Base-by-base conservation (phyloP, 2,888 invertebrate species). In the Lepidonotus clava region DNA sequence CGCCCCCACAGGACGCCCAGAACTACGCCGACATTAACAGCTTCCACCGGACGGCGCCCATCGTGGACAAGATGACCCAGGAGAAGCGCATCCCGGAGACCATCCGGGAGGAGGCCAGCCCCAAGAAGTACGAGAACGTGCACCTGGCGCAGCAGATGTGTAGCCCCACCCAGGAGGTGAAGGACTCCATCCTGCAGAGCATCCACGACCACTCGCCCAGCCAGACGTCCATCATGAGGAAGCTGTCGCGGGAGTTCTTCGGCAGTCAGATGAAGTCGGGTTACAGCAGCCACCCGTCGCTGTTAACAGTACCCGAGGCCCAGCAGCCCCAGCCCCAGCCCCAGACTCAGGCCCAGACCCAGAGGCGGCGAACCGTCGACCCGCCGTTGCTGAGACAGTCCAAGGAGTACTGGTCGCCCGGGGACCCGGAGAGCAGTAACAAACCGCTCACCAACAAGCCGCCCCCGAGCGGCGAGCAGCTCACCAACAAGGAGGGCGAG, bases 211-310 rank as follows among this genome's bases (percentile, higher is more conserved):
- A 90, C 53, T 88, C 90, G 8, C 89, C 89, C 21, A 91, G 90
- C 24, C 89, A 88, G 40, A 91, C 92, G n/a, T 91, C 92, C 5
- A 91, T 93, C 88, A 89, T 93, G 87, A 87, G 92, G 51, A 92
- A 92, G 87, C 89, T 93, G 14, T 91, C 93, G 2, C 91, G 92
- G 86, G 93, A 93, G 87, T 92, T 91, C 86, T 92, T 91, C 87
- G 89, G 91, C 36, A 83, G 36, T 34, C 83, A 83, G 56, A 83
- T 83, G 53, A 83, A 83, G 38, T 28, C 18, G 21, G 11, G 8
- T 56, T 83, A 71, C 38, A 71, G 36, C 14, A 71, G 46, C 24
- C 80, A 80, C 41, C 51, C 80, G 0, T 46, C 80, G 5, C 46
- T 80, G 80, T 18, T 46, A 4, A 46, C 71, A 5, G 71, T 71